Percentiles rank a stretch among this genome's conserved stretches.
phyloP scores from a whole-genome alignment of 2,797 vertebrate species.

The Amblyraja radiata region DNA sequence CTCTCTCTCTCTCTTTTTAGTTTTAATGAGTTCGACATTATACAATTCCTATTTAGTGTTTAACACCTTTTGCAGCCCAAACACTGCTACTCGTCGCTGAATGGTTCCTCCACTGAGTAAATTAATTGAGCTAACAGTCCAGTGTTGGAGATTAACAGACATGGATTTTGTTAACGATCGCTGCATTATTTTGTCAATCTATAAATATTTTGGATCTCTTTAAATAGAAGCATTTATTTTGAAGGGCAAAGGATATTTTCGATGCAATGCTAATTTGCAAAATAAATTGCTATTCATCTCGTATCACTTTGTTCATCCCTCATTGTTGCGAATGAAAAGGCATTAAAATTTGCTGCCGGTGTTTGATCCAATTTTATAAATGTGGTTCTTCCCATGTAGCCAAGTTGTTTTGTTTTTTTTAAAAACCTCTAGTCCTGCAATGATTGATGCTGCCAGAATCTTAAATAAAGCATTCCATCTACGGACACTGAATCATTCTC shows the following conservation, averaged over 20 bases:
- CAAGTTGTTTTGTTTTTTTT: constrained; percentile 15
- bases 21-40: neutral
- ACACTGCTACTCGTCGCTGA: too few species aligned
- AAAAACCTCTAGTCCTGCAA: neutral
- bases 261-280: neutral
- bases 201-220: neutral
- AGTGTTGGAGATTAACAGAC: neutral
- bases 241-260: neutral
- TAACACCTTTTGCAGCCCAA: too few species aligned
- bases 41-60: neutral
- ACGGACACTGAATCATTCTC: constrained; percentile 22
- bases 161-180: neutral
- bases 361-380: constrained; percentile 4
- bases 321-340: neutral
- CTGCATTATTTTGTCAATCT: neutral
- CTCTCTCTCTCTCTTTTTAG: neutral
- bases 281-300: neutral
- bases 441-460: constrained; percentile 25
- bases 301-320: neutral
- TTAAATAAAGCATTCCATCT: constrained; percentile 28
- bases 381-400: neutral
- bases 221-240: neutral
- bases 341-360: neutral
- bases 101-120: neutral
- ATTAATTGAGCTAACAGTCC: neutral